Conservation (phyloP, 2,113 vertebrate genomes). For the Pimephales promelas region DNA sequence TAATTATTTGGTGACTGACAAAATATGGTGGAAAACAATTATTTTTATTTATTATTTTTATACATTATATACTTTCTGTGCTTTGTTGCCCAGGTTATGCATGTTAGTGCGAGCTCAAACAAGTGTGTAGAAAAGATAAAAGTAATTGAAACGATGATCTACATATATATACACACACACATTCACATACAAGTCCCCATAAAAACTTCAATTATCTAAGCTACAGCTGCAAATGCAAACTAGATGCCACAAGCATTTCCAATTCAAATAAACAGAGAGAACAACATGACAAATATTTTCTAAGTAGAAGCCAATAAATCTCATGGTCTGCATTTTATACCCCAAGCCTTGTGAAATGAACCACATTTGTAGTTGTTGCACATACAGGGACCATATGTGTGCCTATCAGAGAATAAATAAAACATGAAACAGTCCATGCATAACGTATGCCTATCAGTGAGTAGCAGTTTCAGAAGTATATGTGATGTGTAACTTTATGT, state of each 20-base stretch:
- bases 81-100: neutral
- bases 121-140: neutral
- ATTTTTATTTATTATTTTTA: neutral
- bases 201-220: neutral
- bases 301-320: neutral
- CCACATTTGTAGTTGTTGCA: constrained; percentile 44
- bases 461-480: constrained; percentile 20
- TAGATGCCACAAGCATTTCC: neutral
- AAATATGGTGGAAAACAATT: neutral
- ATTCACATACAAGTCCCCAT: no score
- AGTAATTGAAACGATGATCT: neutral
- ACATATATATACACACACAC: no score
- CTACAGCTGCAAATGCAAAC: neutral
- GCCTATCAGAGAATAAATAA: constrained; percentile 43
- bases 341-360: constrained; percentile 31
- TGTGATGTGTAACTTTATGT: no score
- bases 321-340: neutral
- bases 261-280: neutral
- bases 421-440: constrained; percentile 44
- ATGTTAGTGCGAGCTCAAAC: neutral
- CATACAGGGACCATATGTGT: constrained; percentile 49
- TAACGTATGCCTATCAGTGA: constrained; percentile 29
- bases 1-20: neutral
- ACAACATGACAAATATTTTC: neutral
- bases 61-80: neutral